Evolutionary conservation across 2,888 invertebrate species (phyloP), one percentile per base, ranked within the genome.

Genomic region (Xanthia icteritia): DNA sequence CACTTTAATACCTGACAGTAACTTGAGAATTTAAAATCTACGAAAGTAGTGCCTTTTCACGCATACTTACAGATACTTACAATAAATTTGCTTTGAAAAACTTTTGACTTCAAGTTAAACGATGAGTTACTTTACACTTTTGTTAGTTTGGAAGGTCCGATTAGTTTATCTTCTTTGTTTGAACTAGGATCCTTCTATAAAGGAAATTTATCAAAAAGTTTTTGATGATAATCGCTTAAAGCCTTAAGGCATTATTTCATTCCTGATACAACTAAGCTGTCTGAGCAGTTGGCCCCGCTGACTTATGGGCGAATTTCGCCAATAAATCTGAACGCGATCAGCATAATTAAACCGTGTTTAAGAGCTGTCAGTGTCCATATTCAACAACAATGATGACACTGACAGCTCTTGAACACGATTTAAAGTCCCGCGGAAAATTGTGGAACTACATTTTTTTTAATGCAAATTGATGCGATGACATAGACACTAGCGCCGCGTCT

Each of bases 1-100:
- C 58, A 48, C 56, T 63, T 63, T 8, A 45, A 66, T 54, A 69
- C n/a, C 48, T 61, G 48, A 51, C 63, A 68, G 64, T 72, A 66
- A 42, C 60, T 67, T 60, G 5, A 68, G 39, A 73, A 81, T 70
- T 63, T 73, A 64, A 73, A 85, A 85, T 81, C 58, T 69, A 76
- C 51, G 66, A 73, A 85, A 75, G 60, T 42, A 42, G 39, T 60
- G 48, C 45, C 27, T 13, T 15, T 75, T 64, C 54, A 65, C n/a
- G 13, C 36, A 5, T 39, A 69, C 77, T 72, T 68, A 58, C 20
- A 51, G 58, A 20, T 58, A 72, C 69, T 69, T 85, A 45, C 39
- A 76, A 60, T 48, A 66, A 56, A 64, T 63, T 64, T 65, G 13
- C 69, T 61, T n/a, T 20, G 45, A 48, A 58, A 75, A 78, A 82